A percentile compares a stretch with the other conserved stretches of the same genome.
Conservation (phyloP, 2,797 vertebrate genomes). For the Artibeus jamaicensis region DNA sequence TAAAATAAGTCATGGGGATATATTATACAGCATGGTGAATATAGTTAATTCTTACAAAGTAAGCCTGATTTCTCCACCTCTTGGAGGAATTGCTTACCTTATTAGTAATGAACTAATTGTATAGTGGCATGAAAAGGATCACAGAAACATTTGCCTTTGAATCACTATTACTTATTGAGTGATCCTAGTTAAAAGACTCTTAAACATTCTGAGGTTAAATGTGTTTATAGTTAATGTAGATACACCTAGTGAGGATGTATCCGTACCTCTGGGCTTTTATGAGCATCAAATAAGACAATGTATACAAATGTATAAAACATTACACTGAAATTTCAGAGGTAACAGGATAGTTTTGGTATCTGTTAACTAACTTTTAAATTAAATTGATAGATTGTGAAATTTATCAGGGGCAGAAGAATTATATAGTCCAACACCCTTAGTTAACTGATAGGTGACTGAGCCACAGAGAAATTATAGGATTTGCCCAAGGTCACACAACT, state of each 20-base stretch:
- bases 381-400: neutral
- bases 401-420: neutral
- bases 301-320: neutral
- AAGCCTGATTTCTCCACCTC: neutral
- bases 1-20: neutral
- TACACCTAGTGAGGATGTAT: neutral
- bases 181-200: neutral
- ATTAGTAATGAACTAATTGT: neutral
- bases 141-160: neutral
- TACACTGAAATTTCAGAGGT: neutral
- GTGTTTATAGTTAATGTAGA: neutral
- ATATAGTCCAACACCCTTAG: neutral
- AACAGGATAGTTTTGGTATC: neutral
- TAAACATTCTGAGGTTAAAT: neutral
- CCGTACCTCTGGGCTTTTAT: neutral
- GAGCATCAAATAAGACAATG: neutral
- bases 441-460: neutral
- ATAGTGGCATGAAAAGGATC: neutral
- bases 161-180: neutral
- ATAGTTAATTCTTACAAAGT: neutral
- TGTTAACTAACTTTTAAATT: neutral
- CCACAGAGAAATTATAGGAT: neutral
- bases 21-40: neutral
- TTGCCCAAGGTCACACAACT: neutral
- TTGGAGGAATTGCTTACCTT: neutral